Conservation (phyloP, 2,113 vertebrate species). For the Ammodytes marinus region DNA sequence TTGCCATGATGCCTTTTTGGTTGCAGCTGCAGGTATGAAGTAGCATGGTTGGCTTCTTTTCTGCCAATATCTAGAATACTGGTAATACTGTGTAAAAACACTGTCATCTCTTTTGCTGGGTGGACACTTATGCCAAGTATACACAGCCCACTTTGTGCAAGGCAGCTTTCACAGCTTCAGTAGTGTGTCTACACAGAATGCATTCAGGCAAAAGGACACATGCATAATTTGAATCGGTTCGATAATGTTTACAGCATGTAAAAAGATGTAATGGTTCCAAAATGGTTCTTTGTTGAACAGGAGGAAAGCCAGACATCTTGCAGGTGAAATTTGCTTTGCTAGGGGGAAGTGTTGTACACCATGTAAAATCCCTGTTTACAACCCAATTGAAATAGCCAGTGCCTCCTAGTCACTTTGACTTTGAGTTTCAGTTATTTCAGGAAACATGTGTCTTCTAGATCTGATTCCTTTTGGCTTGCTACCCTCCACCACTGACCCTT, state of each 20-base stretch:
- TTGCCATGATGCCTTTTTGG: no score
- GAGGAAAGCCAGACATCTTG: not conserved
- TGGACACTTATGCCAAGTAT: no score
- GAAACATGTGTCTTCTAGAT: constrained; percentile 17
- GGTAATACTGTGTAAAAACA: no score
- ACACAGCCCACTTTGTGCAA: no score
- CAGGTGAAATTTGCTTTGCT: not conserved
- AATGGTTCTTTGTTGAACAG: not conserved
- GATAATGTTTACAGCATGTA: not conserved
- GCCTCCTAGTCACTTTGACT: constrained; percentile 4
- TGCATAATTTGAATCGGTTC: not conserved
- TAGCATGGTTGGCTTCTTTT: no score
- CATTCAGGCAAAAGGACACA: not conserved
- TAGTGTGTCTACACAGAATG: no score
- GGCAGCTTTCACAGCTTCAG: no score
- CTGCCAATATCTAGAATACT: no score
- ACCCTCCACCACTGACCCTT: not conserved
- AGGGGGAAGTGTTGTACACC: not conserved
- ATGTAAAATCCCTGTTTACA: constrained; percentile 7
- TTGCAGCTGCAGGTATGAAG: no score
- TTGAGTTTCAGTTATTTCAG: constrained; percentile 30
- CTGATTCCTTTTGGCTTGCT: constrained; percentile 6
- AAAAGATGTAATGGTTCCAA: not conserved
- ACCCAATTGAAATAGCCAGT: not conserved
- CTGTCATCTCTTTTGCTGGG: no score